These are phyloP conservation scores for Apotomis betuletana DNA, from an alignment of 2,888 invertebrate species.

Conservation along the genomic window DNA sequence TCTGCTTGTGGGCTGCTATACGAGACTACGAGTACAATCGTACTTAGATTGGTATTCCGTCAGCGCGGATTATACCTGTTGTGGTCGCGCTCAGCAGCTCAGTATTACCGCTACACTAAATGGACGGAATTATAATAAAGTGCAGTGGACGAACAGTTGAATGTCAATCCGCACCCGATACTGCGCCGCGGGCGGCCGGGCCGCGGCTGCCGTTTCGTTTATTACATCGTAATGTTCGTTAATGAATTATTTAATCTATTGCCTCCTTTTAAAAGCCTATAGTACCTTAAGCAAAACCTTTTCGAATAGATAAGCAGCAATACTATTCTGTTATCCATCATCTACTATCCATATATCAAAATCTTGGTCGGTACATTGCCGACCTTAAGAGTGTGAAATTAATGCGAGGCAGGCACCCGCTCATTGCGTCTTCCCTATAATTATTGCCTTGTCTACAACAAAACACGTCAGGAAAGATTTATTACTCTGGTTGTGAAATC, in stretches of 20 bases:
- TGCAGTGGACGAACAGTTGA: conserved; percentile 22
- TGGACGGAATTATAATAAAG: conserved; percentile 17
- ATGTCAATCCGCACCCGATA: conserved; percentile 28
- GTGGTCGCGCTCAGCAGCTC: conserved; percentile 25
- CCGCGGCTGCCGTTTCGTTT: conserved; percentile 26
- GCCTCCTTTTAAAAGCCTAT: too few relatives aligned
- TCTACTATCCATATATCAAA: conserved; percentile 16
- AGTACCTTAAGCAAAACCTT: too few relatives aligned
- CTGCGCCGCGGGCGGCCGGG: conserved; percentile 26
- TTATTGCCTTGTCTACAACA: conserved; percentile 52
- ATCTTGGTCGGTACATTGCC: background rate
- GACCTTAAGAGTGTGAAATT: conserved; percentile 13
- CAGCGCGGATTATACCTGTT: background rate
- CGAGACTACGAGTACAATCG: background rate
- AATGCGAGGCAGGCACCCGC: conserved; percentile 20
- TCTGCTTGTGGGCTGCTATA: too few relatives aligned
- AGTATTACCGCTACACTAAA: conserved; percentile 32
- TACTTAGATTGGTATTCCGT: background rate
- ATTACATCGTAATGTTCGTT: conserved; percentile 5
- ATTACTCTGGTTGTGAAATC: conserved; percentile 64
- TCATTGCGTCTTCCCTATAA: conserved; percentile 49
- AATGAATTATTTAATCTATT: too few relatives aligned
- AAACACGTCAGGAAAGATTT: conserved; percentile 61
- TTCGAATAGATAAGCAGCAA: too few relatives aligned
- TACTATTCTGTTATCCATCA: background rate